phyloP scores from a whole-genome alignment of 1,140 invertebrate species.

The Coelopa frigida region DNA sequence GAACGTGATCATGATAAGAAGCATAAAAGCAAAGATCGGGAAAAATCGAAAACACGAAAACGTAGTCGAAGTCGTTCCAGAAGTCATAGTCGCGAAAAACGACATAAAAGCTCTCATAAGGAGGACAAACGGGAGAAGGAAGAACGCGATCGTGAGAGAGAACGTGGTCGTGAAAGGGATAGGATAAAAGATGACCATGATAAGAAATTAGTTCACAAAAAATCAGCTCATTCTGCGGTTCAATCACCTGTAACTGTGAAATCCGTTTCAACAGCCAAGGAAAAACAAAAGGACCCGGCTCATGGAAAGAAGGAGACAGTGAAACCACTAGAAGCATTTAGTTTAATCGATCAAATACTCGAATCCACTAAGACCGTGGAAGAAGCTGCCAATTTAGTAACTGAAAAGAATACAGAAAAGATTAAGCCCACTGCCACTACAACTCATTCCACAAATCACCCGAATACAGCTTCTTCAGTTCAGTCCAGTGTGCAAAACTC shows the following conservation, averaged over 20 bases:
- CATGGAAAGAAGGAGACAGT: background rate
- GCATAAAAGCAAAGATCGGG: slow-evolving; percentile 22
- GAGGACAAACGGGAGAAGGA: slow-evolving; percentile 30
- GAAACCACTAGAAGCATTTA: slow-evolving; percentile 17
- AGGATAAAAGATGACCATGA: slow-evolving; percentile 7
- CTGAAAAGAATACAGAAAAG: slow-evolving; percentile 12
- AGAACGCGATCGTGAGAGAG: slow-evolving; percentile 29
- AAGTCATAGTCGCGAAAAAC: slow-evolving; percentile 20
- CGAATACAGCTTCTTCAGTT: background rate
- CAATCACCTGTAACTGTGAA: background rate
- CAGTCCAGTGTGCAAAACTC: no score
- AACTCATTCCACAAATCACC: background rate
- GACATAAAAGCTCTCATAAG: slow-evolving; percentile 31
- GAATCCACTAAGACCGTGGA: slow-evolving; percentile 36
- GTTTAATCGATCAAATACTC: slow-evolving; percentile 39
- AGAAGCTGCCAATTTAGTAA: slow-evolving; percentile 33
- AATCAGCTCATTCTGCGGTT: background rate
- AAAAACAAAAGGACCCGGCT: background rate
- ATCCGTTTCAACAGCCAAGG: background rate
- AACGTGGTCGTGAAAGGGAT: slow-evolving; percentile 25
- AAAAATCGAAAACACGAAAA: no score
- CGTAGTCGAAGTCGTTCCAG: slow-evolving; percentile 9
- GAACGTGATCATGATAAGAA: slow-evolving; percentile 35
- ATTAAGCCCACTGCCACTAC: background rate
- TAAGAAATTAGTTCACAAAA: slow-evolving; percentile 3